Conservation (phyloP, 2,888 invertebrate species). For the Diadegma fenestrale region DNA sequence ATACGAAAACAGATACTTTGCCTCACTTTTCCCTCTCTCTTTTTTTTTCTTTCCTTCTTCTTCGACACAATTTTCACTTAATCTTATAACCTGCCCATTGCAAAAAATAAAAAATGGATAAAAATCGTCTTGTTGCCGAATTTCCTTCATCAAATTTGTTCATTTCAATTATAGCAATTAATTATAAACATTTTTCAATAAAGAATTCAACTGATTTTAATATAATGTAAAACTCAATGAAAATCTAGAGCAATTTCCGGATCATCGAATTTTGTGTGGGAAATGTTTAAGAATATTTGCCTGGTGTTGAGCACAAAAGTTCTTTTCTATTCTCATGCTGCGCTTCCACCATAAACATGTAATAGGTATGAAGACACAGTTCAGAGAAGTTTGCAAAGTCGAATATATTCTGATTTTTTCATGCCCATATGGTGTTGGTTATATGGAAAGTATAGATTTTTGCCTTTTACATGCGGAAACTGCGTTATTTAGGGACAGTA, state of each 20-base stretch:
- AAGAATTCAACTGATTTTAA: too few relatives aligned
- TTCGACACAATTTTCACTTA: conserved; percentile 12
- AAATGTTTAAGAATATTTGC: conserved; percentile 23
- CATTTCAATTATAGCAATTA: too few relatives aligned
- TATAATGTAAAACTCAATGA: not conserved
- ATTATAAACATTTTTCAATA: too few relatives aligned
- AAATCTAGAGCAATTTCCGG: not conserved
- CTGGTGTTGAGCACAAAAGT: conserved; percentile 62
- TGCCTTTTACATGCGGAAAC: not conserved
- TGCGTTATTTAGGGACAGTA: conserved; percentile 1
- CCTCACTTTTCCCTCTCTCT: not conserved
- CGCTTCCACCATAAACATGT: not conserved
- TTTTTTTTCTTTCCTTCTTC: not conserved
- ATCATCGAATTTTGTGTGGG: conserved; percentile 13
- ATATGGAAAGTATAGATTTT: not conserved
- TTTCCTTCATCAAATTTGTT: too few relatives aligned
- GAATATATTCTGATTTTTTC: conserved; percentile 6
- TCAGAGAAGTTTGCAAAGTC: not conserved
- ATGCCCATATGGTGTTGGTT: not conserved
- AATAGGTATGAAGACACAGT: conserved; percentile 11
- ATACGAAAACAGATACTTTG: conserved; percentile 26
- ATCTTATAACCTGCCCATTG: conserved; percentile 32
- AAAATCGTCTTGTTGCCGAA: conserved; percentile 78
- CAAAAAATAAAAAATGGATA: conserved; percentile 55
- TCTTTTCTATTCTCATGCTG: conserved; percentile 9